Base-by-base conservation (phyloP, 2,797 vertebrate genomes). In the Gymnodraco acuticeps region DNA sequence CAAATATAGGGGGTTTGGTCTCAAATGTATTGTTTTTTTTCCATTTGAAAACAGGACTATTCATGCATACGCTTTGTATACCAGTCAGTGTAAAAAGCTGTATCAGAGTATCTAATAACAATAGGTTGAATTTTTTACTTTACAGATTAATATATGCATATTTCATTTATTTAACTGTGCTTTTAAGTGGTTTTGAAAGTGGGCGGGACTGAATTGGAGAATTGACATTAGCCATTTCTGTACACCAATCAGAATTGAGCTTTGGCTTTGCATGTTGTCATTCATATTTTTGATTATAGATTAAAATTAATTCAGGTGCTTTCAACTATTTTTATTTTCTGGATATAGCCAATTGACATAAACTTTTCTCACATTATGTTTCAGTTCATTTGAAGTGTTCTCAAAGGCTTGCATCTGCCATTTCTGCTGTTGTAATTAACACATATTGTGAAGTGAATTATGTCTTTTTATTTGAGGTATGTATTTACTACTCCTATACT, bases 31-130 rank as follows among this genome's bases (percentile, higher is more conserved):
- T 16, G 5, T 10, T 54, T 12, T 45, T 42, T 38, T 62, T 65
- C 8, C 1, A 13, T 80, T 73, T 75, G n/a, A 74, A 73, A 64
- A 42, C 38, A 52, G 38, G 42, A 51, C 73, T 60, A 66, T 6
- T 52, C 59, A 23, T 62, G 38, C 27, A 27, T 27, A 27, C 0
- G 4, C 14, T 45, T 70, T 63, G 51, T 53, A 16, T 19, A 70
- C 33, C 55, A 53, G 41, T 33, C 61, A 48, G 56, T 43, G 20
- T 23, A 73, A 14, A 71, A 62, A 15, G 4, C 27, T 60, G 38
- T 41, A 58, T 16, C 50, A 66, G 46, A 27, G 23, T 27, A 27
- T 27, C 27, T 27, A 27, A 27, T 27, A 27, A 27, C 4, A 27
- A 27, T 27, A 27, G 27, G 27, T 27, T 27, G 27, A 27, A 27